phyloP scores from a whole-genome alignment of 2,113 vertebrate genomes.

The Myxocyprinus asiaticus region DNA sequence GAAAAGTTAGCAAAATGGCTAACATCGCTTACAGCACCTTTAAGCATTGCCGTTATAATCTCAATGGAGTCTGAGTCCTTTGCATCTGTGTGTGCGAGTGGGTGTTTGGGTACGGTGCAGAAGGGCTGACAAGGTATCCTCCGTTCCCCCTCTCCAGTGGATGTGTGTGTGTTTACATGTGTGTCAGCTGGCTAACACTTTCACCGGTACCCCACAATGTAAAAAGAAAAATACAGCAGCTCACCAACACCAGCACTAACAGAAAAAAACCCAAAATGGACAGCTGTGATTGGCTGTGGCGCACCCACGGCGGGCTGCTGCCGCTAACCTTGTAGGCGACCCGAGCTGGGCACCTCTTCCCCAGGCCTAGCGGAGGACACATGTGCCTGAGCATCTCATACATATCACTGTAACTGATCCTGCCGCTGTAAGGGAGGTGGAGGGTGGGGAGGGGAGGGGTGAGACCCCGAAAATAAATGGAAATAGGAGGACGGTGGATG shows the following conservation, averaged over 20 bases:
- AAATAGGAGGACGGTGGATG: slow-evolving; percentile 51
- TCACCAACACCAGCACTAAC: slow-evolving; percentile 75
- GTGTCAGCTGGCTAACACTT: slow-evolving; percentile 62
- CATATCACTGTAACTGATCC: slow-evolving; percentile 97
- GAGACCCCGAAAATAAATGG: slow-evolving; percentile 37
- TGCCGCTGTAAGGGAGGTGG: slow-evolving; percentile 78
- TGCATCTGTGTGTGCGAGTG: slow-evolving; percentile 22
- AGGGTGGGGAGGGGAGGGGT: slow-evolving; percentile 31
- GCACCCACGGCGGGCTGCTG: slow-evolving; percentile 55
- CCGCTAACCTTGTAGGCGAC: slow-evolving; percentile 91
- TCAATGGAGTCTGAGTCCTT: neutral
- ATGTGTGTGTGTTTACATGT: slow-evolving; percentile 18
- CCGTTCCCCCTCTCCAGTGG: slow-evolving; percentile 71
- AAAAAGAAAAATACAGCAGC: slow-evolving; percentile 67
- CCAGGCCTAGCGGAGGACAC: slow-evolving; percentile 91
- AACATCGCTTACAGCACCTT: neutral
- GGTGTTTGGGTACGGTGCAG: slow-evolving; percentile 70
- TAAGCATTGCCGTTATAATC: neutral
- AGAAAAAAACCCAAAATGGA: slow-evolving; percentile 68
- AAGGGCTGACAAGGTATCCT: slow-evolving; percentile 72
- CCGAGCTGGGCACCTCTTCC: slow-evolving; percentile 90
- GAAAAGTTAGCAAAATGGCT: neutral
- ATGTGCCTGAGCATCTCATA: slow-evolving; percentile 98
- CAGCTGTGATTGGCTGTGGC: slow-evolving; percentile 50
- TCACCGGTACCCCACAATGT: slow-evolving; percentile 65